Percentiles rank a stretch among this genome's conserved stretches.
Conservation (phyloP, 2,113 vertebrate genomes). For the Panurus biarmicus region DNA sequence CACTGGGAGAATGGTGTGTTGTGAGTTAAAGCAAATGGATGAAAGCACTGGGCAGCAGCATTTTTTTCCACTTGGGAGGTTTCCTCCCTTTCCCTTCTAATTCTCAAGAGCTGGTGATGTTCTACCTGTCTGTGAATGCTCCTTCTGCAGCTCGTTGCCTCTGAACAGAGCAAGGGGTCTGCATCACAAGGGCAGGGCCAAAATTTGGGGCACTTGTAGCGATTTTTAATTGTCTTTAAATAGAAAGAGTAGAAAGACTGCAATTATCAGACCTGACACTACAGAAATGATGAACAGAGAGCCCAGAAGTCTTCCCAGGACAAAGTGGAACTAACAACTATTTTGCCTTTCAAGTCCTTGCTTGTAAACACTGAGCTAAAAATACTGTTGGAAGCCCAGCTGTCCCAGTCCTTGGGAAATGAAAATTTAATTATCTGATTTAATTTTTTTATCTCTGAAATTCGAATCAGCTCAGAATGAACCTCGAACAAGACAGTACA, state of each 20-base stretch:
- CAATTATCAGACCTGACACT: background rate
- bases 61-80: background rate
- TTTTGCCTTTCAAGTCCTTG: conserved; percentile 14
- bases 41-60: background rate
- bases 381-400: conserved; percentile 7
- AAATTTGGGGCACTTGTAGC: background rate
- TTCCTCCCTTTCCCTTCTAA: background rate
- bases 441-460: conserved; percentile 1
- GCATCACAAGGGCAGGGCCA: background rate
- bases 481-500: background rate
- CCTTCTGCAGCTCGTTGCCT: background rate
- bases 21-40: background rate
- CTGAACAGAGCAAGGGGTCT: background rate
- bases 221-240: background rate
- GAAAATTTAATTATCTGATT: conserved; percentile 7
- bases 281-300: background rate
- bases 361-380: conserved; percentile 38
- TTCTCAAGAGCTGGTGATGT: background rate
- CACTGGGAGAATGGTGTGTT: background rate
- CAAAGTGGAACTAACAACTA: background rate
- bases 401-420: conserved; percentile 2
- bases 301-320: background rate
- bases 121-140: background rate
- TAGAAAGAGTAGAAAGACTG: background rate
- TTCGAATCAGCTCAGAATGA: background rate